These are phyloP conservation scores for Acrobasis repandana DNA, from an alignment of 2,888 invertebrate genomes.

Conservation along the genomic window DNA sequence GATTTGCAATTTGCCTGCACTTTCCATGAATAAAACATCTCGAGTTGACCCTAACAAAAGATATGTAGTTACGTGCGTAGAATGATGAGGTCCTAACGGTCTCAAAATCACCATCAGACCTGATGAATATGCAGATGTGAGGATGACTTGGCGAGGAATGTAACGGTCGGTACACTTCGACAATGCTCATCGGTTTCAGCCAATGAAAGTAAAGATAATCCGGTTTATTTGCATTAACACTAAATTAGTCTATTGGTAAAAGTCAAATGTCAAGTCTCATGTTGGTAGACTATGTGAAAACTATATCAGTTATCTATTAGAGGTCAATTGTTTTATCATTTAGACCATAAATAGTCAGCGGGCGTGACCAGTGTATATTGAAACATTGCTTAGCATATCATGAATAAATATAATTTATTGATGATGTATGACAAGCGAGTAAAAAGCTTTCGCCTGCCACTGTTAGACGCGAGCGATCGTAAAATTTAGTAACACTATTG, in stretches of 20 bases:
- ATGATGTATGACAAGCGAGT: too few relatives aligned
- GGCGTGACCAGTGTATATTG: too few relatives aligned
- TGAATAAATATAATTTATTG: too few relatives aligned
- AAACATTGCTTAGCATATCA: too few relatives aligned
- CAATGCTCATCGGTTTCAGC: slow-evolving; percentile 51
- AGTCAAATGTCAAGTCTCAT: background rate
- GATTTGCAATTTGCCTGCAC: slow-evolving; percentile 50
- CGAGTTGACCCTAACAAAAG: slow-evolving; percentile 44
- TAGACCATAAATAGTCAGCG: too few relatives aligned
- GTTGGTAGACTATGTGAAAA: too few relatives aligned
- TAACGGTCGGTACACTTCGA: slow-evolving; percentile 75
- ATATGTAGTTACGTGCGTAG: slow-evolving; percentile 54
- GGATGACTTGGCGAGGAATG: slow-evolving; percentile 69
- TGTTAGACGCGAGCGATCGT: too few relatives aligned
- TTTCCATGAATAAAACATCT: slow-evolving; percentile 63
- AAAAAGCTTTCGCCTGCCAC: too few relatives aligned
- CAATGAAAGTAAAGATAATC: slow-evolving; percentile 54
- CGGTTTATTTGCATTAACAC: slow-evolving; percentile 54
- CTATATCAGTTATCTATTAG: too few relatives aligned
- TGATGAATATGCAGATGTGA: slow-evolving; percentile 74
- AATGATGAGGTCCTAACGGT: slow-evolving; percentile 64
- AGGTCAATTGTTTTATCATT: too few relatives aligned
- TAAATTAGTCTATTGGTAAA: slow-evolving; percentile 40
- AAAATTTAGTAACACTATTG: too few relatives aligned
- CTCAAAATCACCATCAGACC: slow-evolving; percentile 64